phyloP scores from a whole-genome alignment of 2,113 vertebrate species.

The Ia io region DNA sequence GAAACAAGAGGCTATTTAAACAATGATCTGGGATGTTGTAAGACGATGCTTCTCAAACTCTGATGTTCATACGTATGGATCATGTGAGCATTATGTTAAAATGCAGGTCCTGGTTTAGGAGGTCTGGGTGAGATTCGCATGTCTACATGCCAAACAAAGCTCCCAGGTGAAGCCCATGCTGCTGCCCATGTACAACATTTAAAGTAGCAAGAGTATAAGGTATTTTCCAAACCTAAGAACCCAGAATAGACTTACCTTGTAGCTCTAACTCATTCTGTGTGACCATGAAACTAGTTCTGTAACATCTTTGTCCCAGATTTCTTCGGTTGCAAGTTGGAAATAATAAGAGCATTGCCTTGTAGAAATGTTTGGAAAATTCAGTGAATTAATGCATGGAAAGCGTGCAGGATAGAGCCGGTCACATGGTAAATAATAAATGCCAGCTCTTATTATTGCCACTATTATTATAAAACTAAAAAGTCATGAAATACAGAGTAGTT shows the following conservation, averaged over 20 bases:
- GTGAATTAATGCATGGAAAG: background rate
- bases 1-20: background rate
- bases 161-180: background rate
- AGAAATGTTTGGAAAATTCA: background rate
- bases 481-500: constrained; percentile 22
- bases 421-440: constrained; percentile 27
- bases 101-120: background rate
- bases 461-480: constrained; percentile 36
- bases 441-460: background rate
- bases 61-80: background rate
- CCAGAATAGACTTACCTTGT: background rate
- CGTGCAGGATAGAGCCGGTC: background rate
- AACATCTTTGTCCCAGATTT: background rate
- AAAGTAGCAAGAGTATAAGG: background rate
- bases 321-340: background rate
- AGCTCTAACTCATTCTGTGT: background rate
- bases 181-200: background rate
- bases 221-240: background rate
- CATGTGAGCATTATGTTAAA: background rate
- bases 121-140: background rate
- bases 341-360: background rate
- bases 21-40: background rate
- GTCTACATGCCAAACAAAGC: background rate
- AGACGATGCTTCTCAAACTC: background rate
- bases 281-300: background rate